These are phyloP conservation scores for Elgaria multicarinata DNA, from an alignment of 2,113 vertebrate species.

Conservation along the genomic window DNA sequence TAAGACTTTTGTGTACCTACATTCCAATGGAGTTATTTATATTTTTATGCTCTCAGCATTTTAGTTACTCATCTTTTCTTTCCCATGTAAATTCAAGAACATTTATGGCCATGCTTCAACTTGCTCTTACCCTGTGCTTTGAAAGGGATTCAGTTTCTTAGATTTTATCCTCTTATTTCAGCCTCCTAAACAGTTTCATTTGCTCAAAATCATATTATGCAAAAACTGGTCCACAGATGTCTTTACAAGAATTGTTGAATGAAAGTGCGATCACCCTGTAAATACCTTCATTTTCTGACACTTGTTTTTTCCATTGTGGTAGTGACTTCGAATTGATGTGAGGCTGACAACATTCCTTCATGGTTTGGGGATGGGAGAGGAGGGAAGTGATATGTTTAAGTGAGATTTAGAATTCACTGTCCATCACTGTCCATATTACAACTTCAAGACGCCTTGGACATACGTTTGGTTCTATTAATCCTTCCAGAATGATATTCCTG, in stretches of 20 bases:
- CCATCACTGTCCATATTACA: slow-evolving; percentile 39
- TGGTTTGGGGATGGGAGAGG: slow-evolving; percentile 9
- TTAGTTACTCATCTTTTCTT: not conserved
- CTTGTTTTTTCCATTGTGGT: rapidly evolving
- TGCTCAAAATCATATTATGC: not conserved
- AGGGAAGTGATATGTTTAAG: slow-evolving; percentile 21
- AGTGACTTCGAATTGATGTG: slow-evolving; percentile 13
- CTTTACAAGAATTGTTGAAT: not conserved
- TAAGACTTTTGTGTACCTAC: not conserved
- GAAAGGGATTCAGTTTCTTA: not conserved
- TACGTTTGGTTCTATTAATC: slow-evolving; percentile 49
- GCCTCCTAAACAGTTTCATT: not conserved
- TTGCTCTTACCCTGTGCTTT: rapidly evolving
- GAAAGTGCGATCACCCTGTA: not conserved
- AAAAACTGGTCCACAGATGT: not conserved
- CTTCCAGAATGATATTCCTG: slow-evolving; percentile 16
- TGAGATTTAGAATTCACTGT: slow-evolving; percentile 50
- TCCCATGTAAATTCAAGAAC: not conserved
- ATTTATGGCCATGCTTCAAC: not conserved
- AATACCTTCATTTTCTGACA: not conserved
- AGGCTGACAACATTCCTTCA: not conserved
- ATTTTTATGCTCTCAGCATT: not conserved
- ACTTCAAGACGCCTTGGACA: slow-evolving; percentile 19
- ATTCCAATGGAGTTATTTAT: not conserved
- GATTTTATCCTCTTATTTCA: not conserved